Conservation (phyloP, 2,888 invertebrate species). For the Epistrophe eligans region DNA sequence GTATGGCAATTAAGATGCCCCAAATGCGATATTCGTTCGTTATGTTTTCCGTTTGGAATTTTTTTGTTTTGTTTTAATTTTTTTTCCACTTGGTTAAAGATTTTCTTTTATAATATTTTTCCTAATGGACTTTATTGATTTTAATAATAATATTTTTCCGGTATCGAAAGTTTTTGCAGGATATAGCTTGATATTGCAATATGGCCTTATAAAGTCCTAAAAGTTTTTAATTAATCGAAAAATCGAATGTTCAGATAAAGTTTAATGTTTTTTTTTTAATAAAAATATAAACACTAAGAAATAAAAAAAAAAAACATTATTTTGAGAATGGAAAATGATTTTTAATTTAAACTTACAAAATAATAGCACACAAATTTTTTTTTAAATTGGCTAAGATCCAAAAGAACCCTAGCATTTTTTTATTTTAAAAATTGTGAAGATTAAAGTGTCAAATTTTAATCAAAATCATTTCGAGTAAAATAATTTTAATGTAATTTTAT, state of each 20-base stretch:
- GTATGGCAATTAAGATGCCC: conserved; percentile 69
- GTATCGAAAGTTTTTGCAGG: conserved; percentile 38
- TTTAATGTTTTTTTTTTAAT: not conserved
- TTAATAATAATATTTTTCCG: conserved; percentile 29
- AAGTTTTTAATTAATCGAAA: conserved; percentile 34
- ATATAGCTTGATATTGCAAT: conserved; percentile 3
- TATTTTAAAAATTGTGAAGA: not conserved
- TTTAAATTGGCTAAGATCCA: not conserved
- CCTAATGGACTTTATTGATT: conserved; percentile 65
- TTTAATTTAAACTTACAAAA: not conserved
- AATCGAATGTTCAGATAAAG: not conserved
- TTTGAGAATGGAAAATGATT: not conserved
- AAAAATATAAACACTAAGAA: not conserved
- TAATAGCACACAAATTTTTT: not conserved
- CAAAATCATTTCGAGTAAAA: not conserved
- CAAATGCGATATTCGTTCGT: conserved; percentile 59
- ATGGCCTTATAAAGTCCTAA: conserved; percentile 6
- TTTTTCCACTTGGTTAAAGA: conserved; percentile 5
- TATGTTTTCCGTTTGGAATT: conserved; percentile 42
- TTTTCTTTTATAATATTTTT: conserved; percentile 22
- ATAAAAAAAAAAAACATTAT: not conserved
- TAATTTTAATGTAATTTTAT: not conserved
- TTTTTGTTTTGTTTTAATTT: conserved; percentile 8
- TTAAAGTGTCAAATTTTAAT: not conserved
- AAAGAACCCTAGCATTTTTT: not conserved